phyloP scores from a whole-genome alignment of 2,113 vertebrate genomes.

The Argyrosomus japonicus region DNA sequence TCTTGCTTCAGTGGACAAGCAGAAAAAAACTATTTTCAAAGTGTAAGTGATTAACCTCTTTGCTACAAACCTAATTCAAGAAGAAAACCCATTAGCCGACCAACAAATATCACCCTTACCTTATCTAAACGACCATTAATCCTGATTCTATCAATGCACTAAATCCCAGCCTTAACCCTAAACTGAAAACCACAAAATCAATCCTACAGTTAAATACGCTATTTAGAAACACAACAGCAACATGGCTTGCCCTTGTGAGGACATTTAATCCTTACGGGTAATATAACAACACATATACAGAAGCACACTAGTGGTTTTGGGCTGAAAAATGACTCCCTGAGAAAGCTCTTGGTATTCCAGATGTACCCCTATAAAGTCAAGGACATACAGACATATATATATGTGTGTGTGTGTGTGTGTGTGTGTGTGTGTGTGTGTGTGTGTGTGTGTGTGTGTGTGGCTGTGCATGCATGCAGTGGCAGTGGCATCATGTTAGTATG shows the following conservation, averaged over 20 bases:
- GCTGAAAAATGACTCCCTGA: not conserved
- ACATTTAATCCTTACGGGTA: not conserved
- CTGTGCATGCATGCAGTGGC: not conserved
- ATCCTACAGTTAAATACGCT: not conserved
- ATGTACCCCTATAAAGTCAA: not conserved
- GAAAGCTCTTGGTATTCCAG: constrained; percentile 13
- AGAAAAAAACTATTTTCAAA: not conserved
- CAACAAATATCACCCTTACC: not conserved
- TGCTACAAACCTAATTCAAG: not conserved
- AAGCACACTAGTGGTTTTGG: not conserved
- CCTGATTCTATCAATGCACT: not conserved
- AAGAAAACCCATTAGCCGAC: not conserved
- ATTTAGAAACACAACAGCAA: not conserved
- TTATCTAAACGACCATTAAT: not conserved
- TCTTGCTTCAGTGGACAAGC: too few species aligned
- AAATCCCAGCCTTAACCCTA: not conserved
- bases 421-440: not conserved
- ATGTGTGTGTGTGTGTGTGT: not conserved
- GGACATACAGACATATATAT: not conserved
- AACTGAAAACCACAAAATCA: not conserved
- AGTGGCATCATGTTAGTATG: not conserved
- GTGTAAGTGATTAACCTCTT: not conserved
- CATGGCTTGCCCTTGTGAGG: not conserved
- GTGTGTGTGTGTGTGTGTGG: not conserved
- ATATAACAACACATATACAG: not conserved